Conservation (phyloP, 2,113 vertebrate genomes). For the Ceyx cyanopectus region DNA sequence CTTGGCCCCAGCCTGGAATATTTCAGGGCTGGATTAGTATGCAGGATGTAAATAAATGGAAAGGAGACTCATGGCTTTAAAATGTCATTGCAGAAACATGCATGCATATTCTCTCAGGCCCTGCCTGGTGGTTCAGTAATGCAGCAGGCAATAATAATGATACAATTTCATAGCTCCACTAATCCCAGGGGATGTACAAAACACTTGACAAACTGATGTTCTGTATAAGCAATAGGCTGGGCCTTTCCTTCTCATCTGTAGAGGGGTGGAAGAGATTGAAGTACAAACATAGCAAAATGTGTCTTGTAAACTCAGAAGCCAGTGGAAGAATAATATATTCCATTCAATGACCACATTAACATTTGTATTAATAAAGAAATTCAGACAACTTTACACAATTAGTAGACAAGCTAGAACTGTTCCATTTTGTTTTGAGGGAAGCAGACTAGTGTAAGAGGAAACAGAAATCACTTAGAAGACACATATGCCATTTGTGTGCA, state of each 20-base stretch:
- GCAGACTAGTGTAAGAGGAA: neutral
- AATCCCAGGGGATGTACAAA: constrained; percentile 61
- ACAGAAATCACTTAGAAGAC: neutral
- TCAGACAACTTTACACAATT: constrained; percentile 24
- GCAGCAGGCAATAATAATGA: constrained; percentile 58
- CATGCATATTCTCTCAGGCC: constrained; percentile 37
- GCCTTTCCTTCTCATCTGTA: constrained; percentile 19
- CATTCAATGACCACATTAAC: neutral
- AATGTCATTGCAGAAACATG: constrained; percentile 67
- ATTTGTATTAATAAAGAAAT: neutral
- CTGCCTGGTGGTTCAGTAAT: constrained; percentile 44
- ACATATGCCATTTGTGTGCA: neutral
- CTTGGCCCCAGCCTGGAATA: neutral
- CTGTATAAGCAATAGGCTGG: constrained; percentile 7
- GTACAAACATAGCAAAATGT: constrained; percentile 11
- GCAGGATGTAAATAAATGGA: constrained; percentile 35
- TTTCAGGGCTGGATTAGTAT: constrained; percentile 45
- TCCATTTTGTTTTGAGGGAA: neutral
- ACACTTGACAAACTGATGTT: constrained; percentile 49
- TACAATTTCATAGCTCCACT: constrained; percentile 61
- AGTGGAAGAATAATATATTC: neutral
- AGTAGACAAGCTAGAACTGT: neutral
- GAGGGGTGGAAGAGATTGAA: neutral
- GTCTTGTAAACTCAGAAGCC: neutral
- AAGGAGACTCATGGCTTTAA: constrained; percentile 34